A percentile compares a stretch with the other conserved stretches of the same genome.
These are phyloP conservation scores for Drosophila trapezifrons DNA, from an alignment of 1,140 invertebrate species.

Conservation along the genomic window DNA sequence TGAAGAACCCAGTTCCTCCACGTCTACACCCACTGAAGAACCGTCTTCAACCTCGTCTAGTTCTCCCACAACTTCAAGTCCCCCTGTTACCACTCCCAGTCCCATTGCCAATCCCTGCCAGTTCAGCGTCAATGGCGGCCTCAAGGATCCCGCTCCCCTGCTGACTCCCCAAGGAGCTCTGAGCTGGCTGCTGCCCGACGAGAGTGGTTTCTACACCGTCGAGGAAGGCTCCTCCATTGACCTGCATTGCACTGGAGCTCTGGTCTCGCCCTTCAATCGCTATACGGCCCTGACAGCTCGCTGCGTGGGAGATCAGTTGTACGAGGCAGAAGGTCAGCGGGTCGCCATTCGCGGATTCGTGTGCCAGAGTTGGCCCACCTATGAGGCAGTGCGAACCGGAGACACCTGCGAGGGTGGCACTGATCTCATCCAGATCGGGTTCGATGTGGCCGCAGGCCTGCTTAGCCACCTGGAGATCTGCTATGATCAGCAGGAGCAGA, in stretches of 20 bases:
- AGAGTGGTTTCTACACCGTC: slow-evolving; percentile 44
- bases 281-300: slow-evolving; percentile 57
- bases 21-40: no score
- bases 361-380: slow-evolving; percentile 65
- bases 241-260: slow-evolving; percentile 63
- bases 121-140: slow-evolving; percentile 63
- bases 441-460: slow-evolving; percentile 61
- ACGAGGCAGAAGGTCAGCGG: slow-evolving; percentile 41
- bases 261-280: slow-evolving; percentile 54
- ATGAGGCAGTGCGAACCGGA: slow-evolving; percentile 62
- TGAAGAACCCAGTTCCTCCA: slow-evolving; percentile 8
- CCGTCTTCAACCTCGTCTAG: slow-evolving; percentile 1
- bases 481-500: slow-evolving; percentile 55
- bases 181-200: slow-evolving; percentile 59
- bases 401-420: slow-evolving; percentile 58
- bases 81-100: slow-evolving; percentile 17
- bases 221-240: slow-evolving; percentile 57
- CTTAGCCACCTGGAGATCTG: slow-evolving; percentile 64
- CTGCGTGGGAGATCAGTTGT: slow-evolving; percentile 52
- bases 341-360: slow-evolving; percentile 50
- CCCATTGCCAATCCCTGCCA: slow-evolving; percentile 50
- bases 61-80: slow-evolving; percentile 17
- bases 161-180: slow-evolving; percentile 56
- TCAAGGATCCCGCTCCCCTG: slow-evolving; percentile 70
- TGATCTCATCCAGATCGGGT: slow-evolving; percentile 66